Conservation (phyloP, 2,888 invertebrate species). For the Spilarctia lutea region DNA sequence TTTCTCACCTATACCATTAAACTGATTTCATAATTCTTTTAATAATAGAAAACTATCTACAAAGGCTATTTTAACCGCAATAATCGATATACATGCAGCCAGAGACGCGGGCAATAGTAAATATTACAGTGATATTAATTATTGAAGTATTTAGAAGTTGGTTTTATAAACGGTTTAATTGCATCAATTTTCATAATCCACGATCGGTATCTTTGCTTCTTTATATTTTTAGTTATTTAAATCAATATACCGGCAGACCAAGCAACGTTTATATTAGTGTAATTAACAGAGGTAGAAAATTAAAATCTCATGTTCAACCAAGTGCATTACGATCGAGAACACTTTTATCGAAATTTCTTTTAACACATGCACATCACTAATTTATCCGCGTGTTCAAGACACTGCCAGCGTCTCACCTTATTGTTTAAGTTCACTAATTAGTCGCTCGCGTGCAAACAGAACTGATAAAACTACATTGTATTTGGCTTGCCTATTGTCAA, state of each 20-base stretch:
- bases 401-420: constrained; percentile 43
- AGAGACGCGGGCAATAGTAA: neutral
- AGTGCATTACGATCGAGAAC: neutral
- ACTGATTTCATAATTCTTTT: no score
- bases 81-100: no score
- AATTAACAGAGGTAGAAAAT: neutral
- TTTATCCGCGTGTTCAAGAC: constrained; percentile 39
- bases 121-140: neutral
- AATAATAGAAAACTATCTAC: no score
- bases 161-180: neutral
- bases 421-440: constrained; percentile 59
- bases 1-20: no score
- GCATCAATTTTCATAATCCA: neutral
- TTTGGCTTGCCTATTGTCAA: constrained; percentile 45
- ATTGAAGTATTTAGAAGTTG: neutral
- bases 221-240: neutral
- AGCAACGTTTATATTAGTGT: neutral
- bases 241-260: neutral
- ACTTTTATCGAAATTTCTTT: constrained; percentile 29
- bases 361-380: constrained; percentile 31
- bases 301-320: neutral
- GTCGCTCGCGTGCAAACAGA: constrained; percentile 50
- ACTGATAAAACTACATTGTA: constrained; percentile 26
- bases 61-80: no score
- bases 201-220: neutral